A percentile compares a stretch with the other conserved stretches of the same genome.
Evolutionary conservation across 2,113 vertebrate genomes (phyloP).

Genomic region (Oryzias celebensis): DNA sequence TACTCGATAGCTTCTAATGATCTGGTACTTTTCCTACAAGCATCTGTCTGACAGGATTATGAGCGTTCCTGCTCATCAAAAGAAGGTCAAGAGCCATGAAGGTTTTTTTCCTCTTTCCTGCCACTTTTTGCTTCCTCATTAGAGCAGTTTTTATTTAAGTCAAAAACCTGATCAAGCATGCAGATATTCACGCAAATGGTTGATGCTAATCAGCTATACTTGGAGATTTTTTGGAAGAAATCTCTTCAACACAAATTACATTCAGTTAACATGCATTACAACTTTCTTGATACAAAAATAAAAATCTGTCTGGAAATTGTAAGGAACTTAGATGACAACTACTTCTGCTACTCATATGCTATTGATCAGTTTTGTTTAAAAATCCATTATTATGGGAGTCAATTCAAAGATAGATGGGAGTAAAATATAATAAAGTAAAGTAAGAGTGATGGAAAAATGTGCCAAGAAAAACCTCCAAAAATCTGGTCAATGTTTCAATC

Average conservation of each 20-base stretch:
- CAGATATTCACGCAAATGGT: conserved; percentile 31
- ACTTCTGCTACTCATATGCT: too few relatives aligned
- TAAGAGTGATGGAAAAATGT: too few relatives aligned
- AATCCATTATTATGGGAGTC: too few relatives aligned
- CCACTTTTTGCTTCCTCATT: conserved; percentile 48
- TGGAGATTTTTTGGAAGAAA: conserved; percentile 34
- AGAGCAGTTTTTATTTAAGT: conserved; percentile 54
- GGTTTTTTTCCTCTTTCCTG: not conserved
- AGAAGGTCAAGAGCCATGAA: conserved; percentile 47
- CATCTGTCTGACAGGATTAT: conserved; percentile 42
- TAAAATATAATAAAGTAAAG: too few relatives aligned
- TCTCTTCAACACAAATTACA: not conserved
- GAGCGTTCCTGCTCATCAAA: conserved; percentile 64
- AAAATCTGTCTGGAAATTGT: too few relatives aligned
- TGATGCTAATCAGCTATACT: conserved; percentile 9
- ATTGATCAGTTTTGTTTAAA: too few relatives aligned
- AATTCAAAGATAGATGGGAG: too few relatives aligned
- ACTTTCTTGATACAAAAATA: too few relatives aligned
- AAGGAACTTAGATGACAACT: too few relatives aligned
- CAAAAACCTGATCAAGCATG: conserved; percentile 24
- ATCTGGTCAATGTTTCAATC: too few relatives aligned
- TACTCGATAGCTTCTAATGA: conserved; percentile 46
- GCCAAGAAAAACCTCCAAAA: too few relatives aligned
- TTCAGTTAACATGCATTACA: not conserved
- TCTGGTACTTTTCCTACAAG: conserved; percentile 44